Evolutionary conservation across 2,797 vertebrate species (phyloP).

Genomic region (Girardinus metallicus): DNA sequence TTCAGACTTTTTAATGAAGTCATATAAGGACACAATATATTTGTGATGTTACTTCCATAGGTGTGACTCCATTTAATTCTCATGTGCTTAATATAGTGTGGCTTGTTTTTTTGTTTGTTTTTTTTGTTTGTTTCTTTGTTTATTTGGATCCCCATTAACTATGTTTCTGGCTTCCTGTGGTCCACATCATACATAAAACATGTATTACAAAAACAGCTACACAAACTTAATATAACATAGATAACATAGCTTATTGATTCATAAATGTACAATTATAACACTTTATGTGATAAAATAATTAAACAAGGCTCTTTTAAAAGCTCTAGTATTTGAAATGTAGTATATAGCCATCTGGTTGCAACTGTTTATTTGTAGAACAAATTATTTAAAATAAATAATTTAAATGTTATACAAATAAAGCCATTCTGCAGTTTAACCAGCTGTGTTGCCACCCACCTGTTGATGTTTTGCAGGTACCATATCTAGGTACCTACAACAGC

Average conservation of each 20-base stretch:
- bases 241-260: no score
- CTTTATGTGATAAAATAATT: no score
- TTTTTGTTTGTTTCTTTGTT: no score
- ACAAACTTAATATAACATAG: no score
- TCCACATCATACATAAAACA: no score
- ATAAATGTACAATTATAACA: no score
- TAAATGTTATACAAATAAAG: neutral
- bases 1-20: neutral
- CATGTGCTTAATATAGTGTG: neutral
- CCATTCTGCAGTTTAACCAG: neutral
- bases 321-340: neutral
- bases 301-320: no score
- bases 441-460: neutral
- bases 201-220: no score
- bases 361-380: neutral
- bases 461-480: neutral
- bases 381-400: neutral
- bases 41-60: neutral
- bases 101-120: no score
- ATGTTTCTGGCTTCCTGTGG: no score
- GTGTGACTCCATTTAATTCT: neutral
- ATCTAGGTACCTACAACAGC: neutral
- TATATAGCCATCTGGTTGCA: neutral
- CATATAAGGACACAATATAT: neutral
- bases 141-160: no score